Evolutionary conservation across 2,113 vertebrate genomes (phyloP), one percentile per base, ranked within the genome.

Genomic region (Oxyruncus cristatus): DNA sequence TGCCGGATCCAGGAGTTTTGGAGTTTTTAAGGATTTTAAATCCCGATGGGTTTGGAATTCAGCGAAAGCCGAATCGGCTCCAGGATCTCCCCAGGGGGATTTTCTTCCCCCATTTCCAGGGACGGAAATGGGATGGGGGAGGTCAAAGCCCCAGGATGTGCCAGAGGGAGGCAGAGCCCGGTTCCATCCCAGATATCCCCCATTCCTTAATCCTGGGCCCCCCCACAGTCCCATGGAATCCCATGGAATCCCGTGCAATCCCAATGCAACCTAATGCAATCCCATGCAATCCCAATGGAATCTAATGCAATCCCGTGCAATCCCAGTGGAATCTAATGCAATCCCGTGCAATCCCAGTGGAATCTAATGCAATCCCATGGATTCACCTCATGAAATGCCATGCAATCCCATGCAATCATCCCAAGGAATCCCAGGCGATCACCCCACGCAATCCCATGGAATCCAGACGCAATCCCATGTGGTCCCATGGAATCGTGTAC

Each of bases 191-290:
- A 47, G 6, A n/a, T 2, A 26, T 28, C 19, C 52, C 56, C 11
- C 18, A 19, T 0, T 1, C 22, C 21, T 3, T 1, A 2, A 37
- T 2, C 37, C 72, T 2, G 0, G 5, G 0, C 3, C 3, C 6
- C 39, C 46, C 20, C 14, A 5, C 41, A 46, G 47, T 44, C 47
- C 58, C 35, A 41, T 12, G 39, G 9, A 41, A 41, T 41, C 39
- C 12, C 9, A 23, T 1, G 44, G 12, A 71, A 71, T n/a, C 11
- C 47, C 8, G 2, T 16, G 56, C 9, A 63, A n/a, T 37, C 20
- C 49, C 28, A n/a, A 7, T 27, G 39, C 19, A 39, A 24, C n/a
- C 42, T 10, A 32, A 6, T 12, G 27, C 27, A 5, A 8, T 42
- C 49, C 59, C 2, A 1, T 16, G 17, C 41, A 46, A 53, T 44